Evolutionary conservation across 2,888 invertebrate genomes (phyloP).

Genomic region (Scaeva pyrastri): DNA sequence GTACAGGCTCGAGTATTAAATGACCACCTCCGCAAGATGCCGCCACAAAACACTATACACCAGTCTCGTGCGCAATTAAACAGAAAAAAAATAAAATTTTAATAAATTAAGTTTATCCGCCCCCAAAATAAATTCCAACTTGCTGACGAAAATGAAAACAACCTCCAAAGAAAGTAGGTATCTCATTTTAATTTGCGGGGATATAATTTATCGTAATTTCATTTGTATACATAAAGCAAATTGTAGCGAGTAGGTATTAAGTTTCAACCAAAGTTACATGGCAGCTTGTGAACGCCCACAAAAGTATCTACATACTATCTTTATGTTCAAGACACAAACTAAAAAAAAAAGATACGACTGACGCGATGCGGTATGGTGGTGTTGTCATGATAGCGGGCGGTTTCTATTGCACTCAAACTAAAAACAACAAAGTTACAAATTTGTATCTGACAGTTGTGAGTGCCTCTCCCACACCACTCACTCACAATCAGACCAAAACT

Average conservation of each 20-base stretch:
- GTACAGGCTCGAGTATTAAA: slow-evolving; percentile 31
- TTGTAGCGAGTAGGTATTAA: slow-evolving; percentile 49
- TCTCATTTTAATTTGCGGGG: slow-evolving; percentile 41
- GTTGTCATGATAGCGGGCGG: background rate
- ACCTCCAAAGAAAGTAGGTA: slow-evolving; percentile 41
- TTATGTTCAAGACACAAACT: too few relatives aligned
- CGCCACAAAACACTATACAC: background rate
- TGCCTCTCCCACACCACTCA: slow-evolving; percentile 1
- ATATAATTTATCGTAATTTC: slow-evolving; percentile 59
- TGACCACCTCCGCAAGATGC: slow-evolving; percentile 55
- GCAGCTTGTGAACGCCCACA: slow-evolving; percentile 23
- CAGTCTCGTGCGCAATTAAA: slow-evolving; percentile 18
- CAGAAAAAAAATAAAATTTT: slow-evolving; percentile 32
- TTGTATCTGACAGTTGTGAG: slow-evolving; percentile 11
- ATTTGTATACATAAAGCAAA: slow-evolving; percentile 32
- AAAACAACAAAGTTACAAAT: slow-evolving; percentile 24
- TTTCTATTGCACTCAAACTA: slow-evolving; percentile 17
- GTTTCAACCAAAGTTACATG: slow-evolving; percentile 31
- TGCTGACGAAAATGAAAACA: slow-evolving; percentile 24
- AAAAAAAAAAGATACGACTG: slow-evolving; percentile 14
- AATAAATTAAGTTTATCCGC: slow-evolving; percentile 65
- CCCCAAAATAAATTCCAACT: slow-evolving; percentile 63
- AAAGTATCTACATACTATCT: background rate
- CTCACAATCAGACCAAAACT: background rate
- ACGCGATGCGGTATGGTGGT: background rate